Base-by-base conservation (phyloP, 2,888 invertebrate species). In the Thalpophila matura region DNA sequence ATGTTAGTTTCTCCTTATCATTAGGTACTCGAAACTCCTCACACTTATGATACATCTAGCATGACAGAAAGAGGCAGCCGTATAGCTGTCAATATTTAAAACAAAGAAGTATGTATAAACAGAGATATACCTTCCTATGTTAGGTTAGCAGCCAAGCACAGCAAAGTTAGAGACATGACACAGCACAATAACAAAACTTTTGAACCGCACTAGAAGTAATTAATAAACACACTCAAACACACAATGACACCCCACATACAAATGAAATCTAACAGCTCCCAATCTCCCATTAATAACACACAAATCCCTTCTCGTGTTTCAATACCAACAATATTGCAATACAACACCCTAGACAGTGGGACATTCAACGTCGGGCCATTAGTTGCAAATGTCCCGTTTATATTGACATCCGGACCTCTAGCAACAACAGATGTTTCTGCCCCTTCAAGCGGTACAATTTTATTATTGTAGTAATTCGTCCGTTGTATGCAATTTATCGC, bases 401-500 rank as follows among this genome's bases (percentile, higher is more conserved):
- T 42, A 45, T 63, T 54, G 56, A 77, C 80, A 71, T 64, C 61
- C 62, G 75, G 64, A 55, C 47, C 49, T 38, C 29, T 49, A 5
- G 29, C 33, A 14, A 5, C 7, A 74, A 77, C 80, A 78, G 75
- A 74, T 78, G 80, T 65, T 46, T 12, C 20, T 29, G 22, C 40
- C 45, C 54, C 54, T 69, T 37, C 27, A 37, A 46, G 24, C 7
- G 20, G 26, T 26, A 29, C 53, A 24, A 53, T 53, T n/a, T n/a
- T n/a, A n/a, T n/a, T 43, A 55, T 61, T 68, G 14, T 27, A 20
- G 29, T 20, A 7, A 50, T 45, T 37, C 49, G 27, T 46, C 1
- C 14, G 7, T 64, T 14, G 14, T 47, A 47, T 16, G 22, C 18
- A 31, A 2, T n/a, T 35, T 16, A 16, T 35, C 16, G 16, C 58